phyloP scores from a whole-genome alignment of 2,113 vertebrate species.

The Rousettus leschenaultii region DNA sequence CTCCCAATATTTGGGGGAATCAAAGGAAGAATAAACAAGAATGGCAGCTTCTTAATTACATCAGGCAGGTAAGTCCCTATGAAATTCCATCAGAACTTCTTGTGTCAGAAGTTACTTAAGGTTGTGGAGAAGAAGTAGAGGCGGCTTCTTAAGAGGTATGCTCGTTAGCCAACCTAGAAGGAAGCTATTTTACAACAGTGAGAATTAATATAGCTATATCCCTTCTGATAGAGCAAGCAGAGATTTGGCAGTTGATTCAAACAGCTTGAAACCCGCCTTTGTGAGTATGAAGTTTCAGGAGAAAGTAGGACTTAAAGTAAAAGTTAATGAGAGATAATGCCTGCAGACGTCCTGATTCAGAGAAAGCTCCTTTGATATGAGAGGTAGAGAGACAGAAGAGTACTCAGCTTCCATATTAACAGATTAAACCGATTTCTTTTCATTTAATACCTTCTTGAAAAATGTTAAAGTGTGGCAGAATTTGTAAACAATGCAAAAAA shows the following conservation, averaged over 20 bases:
- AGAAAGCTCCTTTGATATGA: slow-evolving; percentile 64
- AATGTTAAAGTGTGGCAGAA: not conserved
- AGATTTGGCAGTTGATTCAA: slow-evolving; percentile 52
- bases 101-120: slow-evolving; percentile 65
- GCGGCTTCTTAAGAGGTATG: slow-evolving; percentile 65
- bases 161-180: slow-evolving; percentile 36
- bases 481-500: slow-evolving; percentile 62
- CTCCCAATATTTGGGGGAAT: not conserved
- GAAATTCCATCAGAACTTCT: slow-evolving; percentile 54
- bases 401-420: slow-evolving; percentile 57
- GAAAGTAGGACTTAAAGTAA: not conserved
- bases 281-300: slow-evolving; percentile 53
- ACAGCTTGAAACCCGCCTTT: slow-evolving; percentile 52
- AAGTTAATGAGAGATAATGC: slow-evolving; percentile 60
- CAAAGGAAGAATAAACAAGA: not conserved
- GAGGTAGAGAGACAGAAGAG: slow-evolving; percentile 38
- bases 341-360: slow-evolving; percentile 32
- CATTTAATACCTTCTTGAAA: slow-evolving; percentile 67
- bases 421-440: slow-evolving; percentile 56
- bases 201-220: slow-evolving; percentile 42
- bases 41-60: not conserved
- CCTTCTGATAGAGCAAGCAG: slow-evolving; percentile 40
- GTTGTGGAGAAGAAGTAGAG: slow-evolving; percentile 50
- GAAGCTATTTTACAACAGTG: slow-evolving; percentile 43
- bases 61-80: slow-evolving; percentile 48